Percentiles rank a stretch among this genome's conserved stretches.
phyloP scores from a whole-genome alignment of 1,140 invertebrate species.

The Bombus consobrinus region DNA sequence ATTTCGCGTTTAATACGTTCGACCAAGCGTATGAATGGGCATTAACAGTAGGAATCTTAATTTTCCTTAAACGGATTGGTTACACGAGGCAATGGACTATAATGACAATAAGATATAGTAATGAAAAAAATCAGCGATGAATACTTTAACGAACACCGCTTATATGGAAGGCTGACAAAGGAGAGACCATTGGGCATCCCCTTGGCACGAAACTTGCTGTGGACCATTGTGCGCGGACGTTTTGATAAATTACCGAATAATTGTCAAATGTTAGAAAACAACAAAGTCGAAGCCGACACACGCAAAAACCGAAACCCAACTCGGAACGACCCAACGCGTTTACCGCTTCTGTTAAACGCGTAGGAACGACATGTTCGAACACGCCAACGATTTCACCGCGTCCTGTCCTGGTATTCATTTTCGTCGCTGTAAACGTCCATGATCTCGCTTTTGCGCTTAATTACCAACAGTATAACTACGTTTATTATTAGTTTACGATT shows the following conservation, averaged over 20 bases:
- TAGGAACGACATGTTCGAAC: slow-evolving; percentile 10
- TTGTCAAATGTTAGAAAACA: slow-evolving; percentile 80
- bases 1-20: too few species aligned
- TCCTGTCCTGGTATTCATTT: too few species aligned
- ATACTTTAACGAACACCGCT: slow-evolving; percentile 72
- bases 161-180: slow-evolving; percentile 66
- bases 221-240: slow-evolving; percentile 79
- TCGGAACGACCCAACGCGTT: slow-evolving; percentile 12
- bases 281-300: slow-evolving; percentile 42
- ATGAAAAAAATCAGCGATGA: slow-evolving; percentile 3
- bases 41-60: neutral
- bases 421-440: neutral
- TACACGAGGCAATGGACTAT: too few species aligned
- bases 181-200: slow-evolving; percentile 67
- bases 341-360: slow-evolving; percentile 31
- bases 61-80: too few species aligned
- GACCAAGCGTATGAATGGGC: neutral
- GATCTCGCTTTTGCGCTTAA: accelerated
- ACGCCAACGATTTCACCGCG: neutral
- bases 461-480: too few species aligned
- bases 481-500: too few species aligned
- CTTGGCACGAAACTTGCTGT: slow-evolving; percentile 65
- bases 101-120: neutral
- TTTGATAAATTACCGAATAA: slow-evolving; percentile 84
- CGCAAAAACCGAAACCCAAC: slow-evolving; percentile 24